Evolutionary conservation across 2,888 invertebrate genomes (phyloP), one percentile per base, ranked within the genome.

Genomic region (Epicampocera succincta): DNA sequence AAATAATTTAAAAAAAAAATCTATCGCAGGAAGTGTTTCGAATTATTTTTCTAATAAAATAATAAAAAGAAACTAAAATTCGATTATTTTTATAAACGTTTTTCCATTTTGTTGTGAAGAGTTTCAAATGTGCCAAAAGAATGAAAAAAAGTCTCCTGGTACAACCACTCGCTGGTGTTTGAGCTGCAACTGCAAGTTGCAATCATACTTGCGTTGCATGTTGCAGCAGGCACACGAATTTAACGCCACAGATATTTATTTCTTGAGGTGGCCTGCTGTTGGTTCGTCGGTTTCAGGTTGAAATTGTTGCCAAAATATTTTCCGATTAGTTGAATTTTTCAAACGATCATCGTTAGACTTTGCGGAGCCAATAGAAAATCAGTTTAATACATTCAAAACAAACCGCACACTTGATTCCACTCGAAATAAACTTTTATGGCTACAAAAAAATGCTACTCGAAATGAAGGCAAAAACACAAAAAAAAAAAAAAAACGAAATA

Each of bases 311-410:
- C 58, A 25, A 52, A 17, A 52, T 25, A 71, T 75, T 76, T 66
- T 78, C 78, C 78, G 82, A 82, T 82, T 82, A 82, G 82, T 82
- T 82, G 74, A 58, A 78, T 52, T 61, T 78, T 78, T 82, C 71
- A 71, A 82, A 82, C 82, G 82, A 78, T 78, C 78, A 60, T 78
- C 71, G 74, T 82, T 78, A 82, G 82, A 78, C 78, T 82, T 15
- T 65, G 66, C 82, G 82, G 82, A 74, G 78, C 82, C 82, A 82
- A 82, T 82, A 82, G 82, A 69, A 82, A 78, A 69, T 54, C 66
- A 79, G 60, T 68, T 79, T 60, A 68, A 72, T 65, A 78, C 78
- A 58, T 66, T 66, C 56, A 66, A 75, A 75, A 58, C 50, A 21
- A 19, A 25, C 60, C 60, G 50, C 52, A 50, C 56, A 44, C 58